Percentiles rank a stretch among this genome's conserved stretches.
Conservation (phyloP, 2,888 invertebrate species). For the Agriopis aurantiaria region DNA sequence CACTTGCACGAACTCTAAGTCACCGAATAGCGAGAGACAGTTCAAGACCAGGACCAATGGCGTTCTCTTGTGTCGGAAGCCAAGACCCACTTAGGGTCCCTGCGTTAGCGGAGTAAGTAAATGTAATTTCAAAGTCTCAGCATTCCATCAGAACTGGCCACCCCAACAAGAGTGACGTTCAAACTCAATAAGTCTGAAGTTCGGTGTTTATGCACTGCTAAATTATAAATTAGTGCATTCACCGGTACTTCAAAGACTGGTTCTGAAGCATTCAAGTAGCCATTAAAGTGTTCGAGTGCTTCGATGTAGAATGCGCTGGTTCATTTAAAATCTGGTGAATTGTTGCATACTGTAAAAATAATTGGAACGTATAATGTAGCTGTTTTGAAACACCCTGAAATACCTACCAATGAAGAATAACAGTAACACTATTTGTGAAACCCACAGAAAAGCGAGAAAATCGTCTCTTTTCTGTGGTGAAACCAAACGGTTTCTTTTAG, state of each 20-base stretch:
- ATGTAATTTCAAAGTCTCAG: background rate
- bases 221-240: slow-evolving; percentile 45
- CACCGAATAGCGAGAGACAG: too few species aligned
- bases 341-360: background rate
- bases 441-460: too few species aligned
- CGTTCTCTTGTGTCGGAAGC: too few species aligned
- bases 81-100: too few species aligned
- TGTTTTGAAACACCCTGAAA: background rate
- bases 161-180: slow-evolving; percentile 30
- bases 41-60: too few species aligned
- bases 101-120: too few species aligned
- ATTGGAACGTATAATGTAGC: background rate
- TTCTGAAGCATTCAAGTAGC: slow-evolving; percentile 26
- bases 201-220: slow-evolving; percentile 42
- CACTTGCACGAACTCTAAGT: too few species aligned
- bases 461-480: too few species aligned
- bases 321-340: slow-evolving; percentile 29
- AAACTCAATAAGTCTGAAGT: slow-evolving; percentile 34
- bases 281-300: slow-evolving; percentile 22
- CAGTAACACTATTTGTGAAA: too few species aligned
- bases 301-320: slow-evolving; percentile 25
- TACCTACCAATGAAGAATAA: too few species aligned
- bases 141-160: slow-evolving; percentile 14
- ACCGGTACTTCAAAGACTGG: slow-evolving; percentile 40
- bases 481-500: too few species aligned